A percentile compares a stretch with the other conserved stretches of the same genome.
phyloP scores from a whole-genome alignment of 2,797 vertebrate species.

The Enteromius fasciolatus region DNA sequence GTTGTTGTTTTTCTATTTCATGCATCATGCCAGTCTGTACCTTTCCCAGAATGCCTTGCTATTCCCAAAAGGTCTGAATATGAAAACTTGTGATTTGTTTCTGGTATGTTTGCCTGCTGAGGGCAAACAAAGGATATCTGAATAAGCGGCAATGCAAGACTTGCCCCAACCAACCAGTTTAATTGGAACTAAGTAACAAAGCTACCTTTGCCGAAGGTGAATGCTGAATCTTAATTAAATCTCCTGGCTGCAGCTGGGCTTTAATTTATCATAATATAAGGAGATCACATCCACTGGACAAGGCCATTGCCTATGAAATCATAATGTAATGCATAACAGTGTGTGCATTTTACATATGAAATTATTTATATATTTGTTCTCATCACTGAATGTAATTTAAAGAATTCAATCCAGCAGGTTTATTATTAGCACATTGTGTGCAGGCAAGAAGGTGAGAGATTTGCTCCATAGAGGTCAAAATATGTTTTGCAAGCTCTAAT shows the following conservation, averaged over 20 bases:
- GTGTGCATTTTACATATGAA: constrained; percentile 41
- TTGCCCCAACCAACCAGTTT: constrained; percentile 62
- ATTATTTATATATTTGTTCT: constrained; percentile 48
- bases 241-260: constrained; percentile 66
- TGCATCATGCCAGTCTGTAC: not conserved
- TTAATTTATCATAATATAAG: constrained; percentile 74
- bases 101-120: constrained; percentile 52
- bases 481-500: not conserved
- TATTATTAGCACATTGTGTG: constrained; percentile 9
- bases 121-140: constrained; percentile 72
- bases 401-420: constrained; percentile 30
- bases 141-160: constrained; percentile 60
- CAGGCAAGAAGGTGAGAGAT: constrained; percentile 9
- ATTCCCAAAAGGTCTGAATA: constrained; percentile 32
- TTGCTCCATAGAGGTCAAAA: constrained; percentile 25
- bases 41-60: constrained; percentile 21
- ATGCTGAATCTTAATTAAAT: constrained; percentile 75
- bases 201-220: constrained; percentile 72
- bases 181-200: constrained; percentile 72
- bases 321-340: constrained; percentile 44
- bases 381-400: constrained; percentile 29
- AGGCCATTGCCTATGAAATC: constrained; percentile 62
- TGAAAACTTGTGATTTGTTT: constrained; percentile 47
- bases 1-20: constrained; percentile 19
- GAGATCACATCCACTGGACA: constrained; percentile 65